Conservation (phyloP, 1,140 invertebrate species). For the Hyposmocoma kahamanoa region DNA sequence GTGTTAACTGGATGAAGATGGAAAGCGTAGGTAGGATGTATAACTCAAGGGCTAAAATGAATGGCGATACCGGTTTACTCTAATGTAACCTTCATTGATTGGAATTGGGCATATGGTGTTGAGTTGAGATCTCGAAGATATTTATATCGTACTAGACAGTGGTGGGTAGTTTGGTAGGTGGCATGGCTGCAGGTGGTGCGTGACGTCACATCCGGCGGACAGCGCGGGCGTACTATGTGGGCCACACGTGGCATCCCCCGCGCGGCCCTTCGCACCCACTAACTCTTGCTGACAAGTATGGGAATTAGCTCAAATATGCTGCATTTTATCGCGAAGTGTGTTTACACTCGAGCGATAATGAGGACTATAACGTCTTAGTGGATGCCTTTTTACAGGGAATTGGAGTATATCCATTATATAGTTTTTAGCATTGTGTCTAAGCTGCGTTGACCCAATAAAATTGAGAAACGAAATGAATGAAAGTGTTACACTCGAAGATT, state of each 20-base stretch:
- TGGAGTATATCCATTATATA: too few relatives aligned
- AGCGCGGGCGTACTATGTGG: constrained; percentile 58
- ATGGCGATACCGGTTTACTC: too few relatives aligned
- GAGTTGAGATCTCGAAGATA: too few relatives aligned
- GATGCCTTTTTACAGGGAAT: background rate
- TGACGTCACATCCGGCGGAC: constrained; percentile 53
- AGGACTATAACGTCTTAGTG: constrained; percentile 22
- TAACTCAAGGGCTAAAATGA: too few relatives aligned
- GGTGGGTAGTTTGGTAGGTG: background rate
- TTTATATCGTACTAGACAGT: too few relatives aligned
- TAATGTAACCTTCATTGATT: too few relatives aligned
- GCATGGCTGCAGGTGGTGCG: constrained; percentile 18
- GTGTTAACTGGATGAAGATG: too few relatives aligned
- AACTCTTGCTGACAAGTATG: constrained; percentile 61
- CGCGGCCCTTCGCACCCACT: constrained; percentile 23
- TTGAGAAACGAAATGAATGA: constrained; percentile 16
- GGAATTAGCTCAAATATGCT: constrained; percentile 63
- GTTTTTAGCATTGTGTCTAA: background rate
- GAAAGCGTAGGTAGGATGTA: too few relatives aligned
- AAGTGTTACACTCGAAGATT: constrained; percentile 20
- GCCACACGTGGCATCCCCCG: constrained; percentile 57
- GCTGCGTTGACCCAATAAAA: constrained; percentile 16
- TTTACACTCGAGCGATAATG: constrained; percentile 52
- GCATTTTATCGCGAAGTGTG: constrained; percentile 46
- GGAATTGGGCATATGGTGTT: too few relatives aligned